Conservation (phyloP, 2,888 invertebrate species). For the Schizaphis graminum region DNA sequence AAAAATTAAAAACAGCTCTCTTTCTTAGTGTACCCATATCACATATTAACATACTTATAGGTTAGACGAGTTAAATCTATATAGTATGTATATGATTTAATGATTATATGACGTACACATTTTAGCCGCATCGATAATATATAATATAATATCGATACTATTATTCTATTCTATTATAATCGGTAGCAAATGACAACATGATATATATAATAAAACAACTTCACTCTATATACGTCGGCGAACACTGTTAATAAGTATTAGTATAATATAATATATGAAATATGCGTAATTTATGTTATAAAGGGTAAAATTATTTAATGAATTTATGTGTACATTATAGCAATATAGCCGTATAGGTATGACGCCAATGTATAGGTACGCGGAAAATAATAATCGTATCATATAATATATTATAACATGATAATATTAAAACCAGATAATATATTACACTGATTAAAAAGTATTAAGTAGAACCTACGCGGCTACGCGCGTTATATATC, state of each 20-base stretch:
- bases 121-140: not conserved
- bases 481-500: not conserved
- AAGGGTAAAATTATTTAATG: not conserved
- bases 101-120: not conserved
- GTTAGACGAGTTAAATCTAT: not conserved
- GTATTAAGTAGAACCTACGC: not conserved
- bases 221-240: not conserved
- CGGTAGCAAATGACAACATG: not conserved
- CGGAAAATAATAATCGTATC: not conserved
- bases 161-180: not conserved
- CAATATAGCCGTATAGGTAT: not conserved
- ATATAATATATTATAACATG: not conserved
- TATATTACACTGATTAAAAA: not conserved
- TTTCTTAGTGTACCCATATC: not conserved
- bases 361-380: not conserved
- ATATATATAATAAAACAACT: not conserved
- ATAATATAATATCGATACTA: not conserved
- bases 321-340: not conserved
- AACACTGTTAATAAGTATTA: not conserved
- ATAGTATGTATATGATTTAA: not conserved
- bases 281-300: not conserved
- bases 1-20: not conserved
- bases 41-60: not conserved
- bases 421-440: not conserved
- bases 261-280: not conserved